Percentiles rank a stretch among this genome's conserved stretches.
Evolutionary conservation across 1,140 invertebrate species (phyloP).

Genomic region (Muscidifurax raptorellus): DNA sequence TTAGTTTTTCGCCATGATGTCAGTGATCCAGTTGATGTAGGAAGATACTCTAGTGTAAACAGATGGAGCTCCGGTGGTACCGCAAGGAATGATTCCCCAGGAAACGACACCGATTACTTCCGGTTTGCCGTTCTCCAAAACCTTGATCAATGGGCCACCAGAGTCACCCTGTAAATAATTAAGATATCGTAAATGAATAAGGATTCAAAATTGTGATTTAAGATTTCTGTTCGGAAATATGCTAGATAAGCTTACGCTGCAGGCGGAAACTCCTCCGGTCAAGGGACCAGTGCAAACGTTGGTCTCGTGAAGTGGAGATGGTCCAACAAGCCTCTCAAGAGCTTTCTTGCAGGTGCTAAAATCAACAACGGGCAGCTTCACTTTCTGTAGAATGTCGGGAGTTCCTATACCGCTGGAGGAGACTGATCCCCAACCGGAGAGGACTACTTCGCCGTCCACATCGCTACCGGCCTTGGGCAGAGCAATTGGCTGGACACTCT

Average conservation of each 20-base stretch:
- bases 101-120: constrained; percentile 80
- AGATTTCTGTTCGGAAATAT: background rate
- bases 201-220: background rate
- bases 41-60: constrained; percentile 79
- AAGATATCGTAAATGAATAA: background rate
- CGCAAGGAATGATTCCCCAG: constrained; percentile 83
- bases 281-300: constrained; percentile 81
- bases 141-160: constrained; percentile 78
- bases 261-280: constrained; percentile 77
- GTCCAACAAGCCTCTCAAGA: constrained; percentile 55
- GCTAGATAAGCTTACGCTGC: constrained; percentile 69
- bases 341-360: constrained; percentile 59
- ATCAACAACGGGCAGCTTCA: constrained; percentile 60
- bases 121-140: background rate
- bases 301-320: constrained; percentile 62
- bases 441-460: constrained; percentile 43
- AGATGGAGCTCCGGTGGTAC: constrained; percentile 77
- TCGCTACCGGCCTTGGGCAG: constrained; percentile 41
- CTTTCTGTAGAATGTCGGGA: constrained; percentile 62
- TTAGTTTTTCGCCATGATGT: constrained; percentile 14
- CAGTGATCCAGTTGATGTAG: constrained; percentile 73
- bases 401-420: constrained; percentile 47
- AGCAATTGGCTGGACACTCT: constrained; percentile 71
- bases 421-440: constrained; percentile 60
- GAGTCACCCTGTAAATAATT: constrained; percentile 76